Conservation (phyloP, 1,140 invertebrate species). For the Helicoverpa armigera region DNA sequence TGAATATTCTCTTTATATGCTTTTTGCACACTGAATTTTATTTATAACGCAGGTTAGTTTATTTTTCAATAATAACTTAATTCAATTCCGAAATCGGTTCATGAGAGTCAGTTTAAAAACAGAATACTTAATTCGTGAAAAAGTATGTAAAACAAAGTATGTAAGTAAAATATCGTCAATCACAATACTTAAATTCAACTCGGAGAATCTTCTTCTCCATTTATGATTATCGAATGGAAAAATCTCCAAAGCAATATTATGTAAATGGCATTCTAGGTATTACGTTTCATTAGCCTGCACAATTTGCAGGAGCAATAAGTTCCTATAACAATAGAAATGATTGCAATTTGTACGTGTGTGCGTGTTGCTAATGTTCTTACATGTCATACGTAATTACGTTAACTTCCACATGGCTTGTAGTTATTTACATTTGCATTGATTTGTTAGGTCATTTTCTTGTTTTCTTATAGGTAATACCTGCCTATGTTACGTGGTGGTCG, state of each 20-base stretch:
- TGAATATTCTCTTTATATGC: too few relatives aligned
- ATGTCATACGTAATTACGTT: slow-evolving; percentile 3
- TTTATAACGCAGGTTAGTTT: too few relatives aligned
- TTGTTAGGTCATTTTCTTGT: neutral
- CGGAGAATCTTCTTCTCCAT: neutral
- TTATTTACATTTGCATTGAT: neutral
- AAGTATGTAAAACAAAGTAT: too few relatives aligned
- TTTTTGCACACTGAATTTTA: too few relatives aligned
- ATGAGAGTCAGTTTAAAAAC: too few relatives aligned
- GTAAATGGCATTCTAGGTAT: neutral
- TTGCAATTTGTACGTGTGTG: slow-evolving; percentile 11
- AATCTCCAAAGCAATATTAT: slow-evolving; percentile 18
- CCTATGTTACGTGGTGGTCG: too few relatives aligned
- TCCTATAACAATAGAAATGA: slow-evolving; percentile 12
- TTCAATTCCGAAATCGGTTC: too few relatives aligned
- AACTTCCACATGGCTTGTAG: neutral
- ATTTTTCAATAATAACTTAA: too few relatives aligned
- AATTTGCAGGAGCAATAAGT: slow-evolving; percentile 17
- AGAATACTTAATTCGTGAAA: too few relatives aligned
- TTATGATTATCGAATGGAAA: neutral
- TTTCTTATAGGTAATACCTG: too few relatives aligned
- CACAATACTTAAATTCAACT: too few relatives aligned
- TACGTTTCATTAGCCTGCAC: slow-evolving; percentile 30
- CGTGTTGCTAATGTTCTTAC: slow-evolving; percentile 12
- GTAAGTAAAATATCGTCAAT: too few relatives aligned